phyloP scores from a whole-genome alignment of 2,113 vertebrate species.

The Malurus cyaneus region DNA sequence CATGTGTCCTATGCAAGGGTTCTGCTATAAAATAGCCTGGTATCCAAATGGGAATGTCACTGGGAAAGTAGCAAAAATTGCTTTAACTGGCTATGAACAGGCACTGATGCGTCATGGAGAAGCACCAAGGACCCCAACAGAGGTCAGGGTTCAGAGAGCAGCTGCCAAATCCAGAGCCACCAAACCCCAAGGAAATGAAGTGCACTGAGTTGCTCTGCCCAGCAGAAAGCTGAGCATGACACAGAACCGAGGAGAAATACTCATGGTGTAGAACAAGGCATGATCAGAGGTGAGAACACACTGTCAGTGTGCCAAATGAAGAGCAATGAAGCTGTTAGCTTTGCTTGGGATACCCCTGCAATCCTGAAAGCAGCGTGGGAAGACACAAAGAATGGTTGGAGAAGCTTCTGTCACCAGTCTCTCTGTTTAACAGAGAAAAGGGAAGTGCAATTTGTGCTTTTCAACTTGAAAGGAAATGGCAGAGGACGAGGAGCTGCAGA shows the following conservation, averaged over 20 bases:
- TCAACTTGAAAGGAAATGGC: neutral
- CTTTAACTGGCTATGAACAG: neutral
- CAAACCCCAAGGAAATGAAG: neutral
- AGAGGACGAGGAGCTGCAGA: neutral
- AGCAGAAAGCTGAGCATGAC: neutral
- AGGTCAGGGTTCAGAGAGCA: neutral
- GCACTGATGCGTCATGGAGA: neutral
- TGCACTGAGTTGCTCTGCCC: neutral
- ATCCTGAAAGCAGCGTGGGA: neutral
- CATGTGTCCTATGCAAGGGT: neutral
- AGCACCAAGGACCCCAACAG: neutral
- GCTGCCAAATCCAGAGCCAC: neutral
- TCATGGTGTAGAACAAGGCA: accelerated
- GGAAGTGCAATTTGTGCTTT: neutral
- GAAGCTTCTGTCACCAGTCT: neutral
- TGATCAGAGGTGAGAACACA: neutral
- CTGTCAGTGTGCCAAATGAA: neutral
- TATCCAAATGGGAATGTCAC: neutral
- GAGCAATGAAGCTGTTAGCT: neutral
- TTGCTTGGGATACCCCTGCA: neutral
- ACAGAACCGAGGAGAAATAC: neutral
- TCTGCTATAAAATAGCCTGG: neutral
- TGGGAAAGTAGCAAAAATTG: neutral
- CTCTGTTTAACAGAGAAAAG: neutral
- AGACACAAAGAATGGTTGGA: neutral